phyloP scores from a whole-genome alignment of 2,113 vertebrate genomes.

The Malurus melanocephalus region DNA sequence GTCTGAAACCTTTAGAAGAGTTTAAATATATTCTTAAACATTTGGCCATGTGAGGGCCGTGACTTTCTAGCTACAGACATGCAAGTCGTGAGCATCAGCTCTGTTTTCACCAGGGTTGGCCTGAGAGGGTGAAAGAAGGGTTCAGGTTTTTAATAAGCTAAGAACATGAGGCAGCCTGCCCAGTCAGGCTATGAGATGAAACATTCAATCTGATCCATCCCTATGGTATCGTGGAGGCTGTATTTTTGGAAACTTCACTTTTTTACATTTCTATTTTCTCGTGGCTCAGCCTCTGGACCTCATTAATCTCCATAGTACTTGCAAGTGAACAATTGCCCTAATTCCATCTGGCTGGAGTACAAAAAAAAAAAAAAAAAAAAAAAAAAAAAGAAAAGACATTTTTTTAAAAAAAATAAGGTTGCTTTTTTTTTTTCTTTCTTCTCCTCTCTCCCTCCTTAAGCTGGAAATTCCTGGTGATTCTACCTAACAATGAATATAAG shows the following conservation, averaged over 20 bases:
- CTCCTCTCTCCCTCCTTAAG: constrained; percentile 58
- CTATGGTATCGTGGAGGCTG: constrained; percentile 57
- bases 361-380: constrained; percentile 26
- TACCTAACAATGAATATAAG: constrained; percentile 46
- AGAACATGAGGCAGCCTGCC: constrained; percentile 53
- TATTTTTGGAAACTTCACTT: constrained; percentile 75
- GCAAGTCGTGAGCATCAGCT: neutral
- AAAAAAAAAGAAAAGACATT: neutral
- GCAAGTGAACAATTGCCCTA: constrained; percentile 77
- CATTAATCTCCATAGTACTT: constrained; percentile 75
- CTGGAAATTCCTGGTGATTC: constrained; percentile 70
- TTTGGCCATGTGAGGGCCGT: neutral
- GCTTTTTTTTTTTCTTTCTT: constrained; percentile 35
- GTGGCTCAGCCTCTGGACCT: constrained; percentile 66
- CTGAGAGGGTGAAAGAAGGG: neutral
- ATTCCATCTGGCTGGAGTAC: constrained; percentile 69
- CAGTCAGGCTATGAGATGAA: constrained; percentile 63
- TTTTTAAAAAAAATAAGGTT: neutral
- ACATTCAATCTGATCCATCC: constrained; percentile 64
- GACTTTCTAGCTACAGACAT: neutral
- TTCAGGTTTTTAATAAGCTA: constrained; percentile 49
- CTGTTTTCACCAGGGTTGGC: neutral
- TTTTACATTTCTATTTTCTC: constrained; percentile 72
- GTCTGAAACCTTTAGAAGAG: neutral
- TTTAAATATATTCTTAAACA: neutral